Evolutionary conservation across 2,797 vertebrate genomes (phyloP).

Genomic region (Cynodonichthys magdalenae): DNA sequence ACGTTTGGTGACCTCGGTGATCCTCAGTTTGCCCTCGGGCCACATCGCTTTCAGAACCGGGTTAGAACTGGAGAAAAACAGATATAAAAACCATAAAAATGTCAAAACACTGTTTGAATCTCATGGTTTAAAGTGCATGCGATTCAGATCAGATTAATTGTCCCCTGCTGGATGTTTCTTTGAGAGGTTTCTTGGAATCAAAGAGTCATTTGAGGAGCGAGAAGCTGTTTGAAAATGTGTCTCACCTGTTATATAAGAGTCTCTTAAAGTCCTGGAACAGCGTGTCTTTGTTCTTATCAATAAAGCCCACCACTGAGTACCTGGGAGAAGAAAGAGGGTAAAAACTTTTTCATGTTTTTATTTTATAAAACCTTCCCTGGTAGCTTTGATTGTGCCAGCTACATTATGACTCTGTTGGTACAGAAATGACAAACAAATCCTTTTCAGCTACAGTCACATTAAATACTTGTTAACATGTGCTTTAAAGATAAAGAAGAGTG

Average conservation of each 20-base stretch:
- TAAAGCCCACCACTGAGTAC: conserved; percentile 95
- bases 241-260: conserved; percentile 97
- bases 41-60: conserved; percentile 95
- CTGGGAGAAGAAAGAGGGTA: conserved; percentile 68
- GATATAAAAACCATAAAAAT: not conserved
- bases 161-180: conserved; percentile 9
- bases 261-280: conserved; percentile 99
- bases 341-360: conserved; percentile 9
- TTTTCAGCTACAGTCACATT: not conserved
- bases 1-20: conserved; percentile 97
- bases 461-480: not conserved
- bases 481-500: conserved; percentile 1
- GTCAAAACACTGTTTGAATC: not conserved
- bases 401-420: not conserved
- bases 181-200: conserved; percentile 30
- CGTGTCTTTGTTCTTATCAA: conserved; percentile 99
- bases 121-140: too few relatives aligned
- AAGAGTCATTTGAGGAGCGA: conserved; percentile 10
- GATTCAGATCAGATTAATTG: conserved; percentile 23
- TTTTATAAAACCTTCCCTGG: not conserved
- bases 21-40: conserved; percentile 97
- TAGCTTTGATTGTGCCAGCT: not conserved
- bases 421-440: not conserved
- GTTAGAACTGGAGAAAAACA: conserved; percentile 83
- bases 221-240: conserved; percentile 16